phyloP scores from a whole-genome alignment of 2,797 vertebrate species.

The Malurus splendens region DNA sequence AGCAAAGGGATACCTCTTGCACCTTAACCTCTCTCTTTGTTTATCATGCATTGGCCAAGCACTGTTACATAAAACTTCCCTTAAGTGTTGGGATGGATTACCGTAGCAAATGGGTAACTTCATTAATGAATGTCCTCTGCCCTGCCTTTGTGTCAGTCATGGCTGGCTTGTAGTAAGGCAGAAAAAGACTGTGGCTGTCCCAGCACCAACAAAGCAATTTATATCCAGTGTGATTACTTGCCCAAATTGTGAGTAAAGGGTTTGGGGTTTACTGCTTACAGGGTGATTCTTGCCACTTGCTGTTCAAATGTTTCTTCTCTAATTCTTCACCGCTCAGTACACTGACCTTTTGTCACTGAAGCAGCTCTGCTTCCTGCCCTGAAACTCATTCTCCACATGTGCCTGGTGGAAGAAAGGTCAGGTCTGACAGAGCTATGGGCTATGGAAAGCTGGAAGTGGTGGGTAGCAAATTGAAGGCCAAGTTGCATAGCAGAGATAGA shows the following conservation, averaged over 20 bases:
- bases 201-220: not conserved
- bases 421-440: not conserved
- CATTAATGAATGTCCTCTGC: not conserved
- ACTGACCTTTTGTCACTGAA: not conserved
- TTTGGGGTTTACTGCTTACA: not conserved
- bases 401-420: not conserved
- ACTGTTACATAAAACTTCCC: not conserved
- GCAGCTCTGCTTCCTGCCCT: not conserved
- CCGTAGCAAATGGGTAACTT: conserved; percentile 19
- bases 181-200: not conserved
- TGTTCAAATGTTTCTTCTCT: not conserved
- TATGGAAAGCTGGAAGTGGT: not conserved
- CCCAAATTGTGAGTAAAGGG: not conserved
- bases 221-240: not conserved
- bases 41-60: not conserved
- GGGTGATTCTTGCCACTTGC: not conserved
- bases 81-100: not conserved
- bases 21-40: conserved; percentile 13
- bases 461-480: not conserved
- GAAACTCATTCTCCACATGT: rapidly evolving
- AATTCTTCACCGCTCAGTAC: not conserved
- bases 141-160: not conserved
- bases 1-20: not conserved
- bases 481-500: not conserved
- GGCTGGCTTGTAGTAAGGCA: not conserved